Percentiles rank a stretch among this genome's conserved stretches.
These are phyloP conservation scores for Oscheius sp. DNA, from an alignment of 2,888 invertebrate species.

Conservation along the genomic window DNA sequence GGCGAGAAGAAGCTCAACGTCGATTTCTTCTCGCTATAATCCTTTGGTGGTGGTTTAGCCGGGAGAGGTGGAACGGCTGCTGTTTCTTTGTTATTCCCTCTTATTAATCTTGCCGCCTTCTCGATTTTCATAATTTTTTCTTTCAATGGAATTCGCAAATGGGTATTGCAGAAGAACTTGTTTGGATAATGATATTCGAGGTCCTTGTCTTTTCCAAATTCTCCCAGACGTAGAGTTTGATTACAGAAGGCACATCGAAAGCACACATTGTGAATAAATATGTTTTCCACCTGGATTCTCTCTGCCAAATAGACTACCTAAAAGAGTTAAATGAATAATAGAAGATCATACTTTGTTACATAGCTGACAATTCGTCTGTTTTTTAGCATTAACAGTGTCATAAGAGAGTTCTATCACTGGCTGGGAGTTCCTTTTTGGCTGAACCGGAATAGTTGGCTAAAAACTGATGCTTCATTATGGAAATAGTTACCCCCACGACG, in stretches of 20 bases:
- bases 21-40: neutral
- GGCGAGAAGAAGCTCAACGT: conserved; percentile 27
- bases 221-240: conserved; percentile 51
- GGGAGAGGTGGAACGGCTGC: conserved; percentile 9
- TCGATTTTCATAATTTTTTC: conserved; percentile 47
- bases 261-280: conserved; percentile 45
- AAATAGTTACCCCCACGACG: neutral
- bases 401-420: conserved; percentile 17
- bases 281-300: conserved; percentile 38
- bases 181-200: conserved; percentile 36
- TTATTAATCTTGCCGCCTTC: neutral
- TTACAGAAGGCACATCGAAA: conserved; percentile 57
- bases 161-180: conserved; percentile 50
- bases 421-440: conserved; percentile 31
- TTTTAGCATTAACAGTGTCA: conserved; percentile 30
- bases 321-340: conserved; percentile 7
- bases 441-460: conserved; percentile 31
- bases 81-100: conserved; percentile 7
- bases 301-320: conserved; percentile 59
- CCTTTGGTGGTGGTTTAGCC: conserved; percentile 10
- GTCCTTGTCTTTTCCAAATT: conserved; percentile 42
- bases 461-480: neutral
- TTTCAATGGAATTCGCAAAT: conserved; percentile 38
- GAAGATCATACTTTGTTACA: conserved; percentile 27
- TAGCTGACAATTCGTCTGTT: conserved; percentile 29